phyloP scores from a whole-genome alignment of 2,113 vertebrate species.

The Antennarius striatus region DNA sequence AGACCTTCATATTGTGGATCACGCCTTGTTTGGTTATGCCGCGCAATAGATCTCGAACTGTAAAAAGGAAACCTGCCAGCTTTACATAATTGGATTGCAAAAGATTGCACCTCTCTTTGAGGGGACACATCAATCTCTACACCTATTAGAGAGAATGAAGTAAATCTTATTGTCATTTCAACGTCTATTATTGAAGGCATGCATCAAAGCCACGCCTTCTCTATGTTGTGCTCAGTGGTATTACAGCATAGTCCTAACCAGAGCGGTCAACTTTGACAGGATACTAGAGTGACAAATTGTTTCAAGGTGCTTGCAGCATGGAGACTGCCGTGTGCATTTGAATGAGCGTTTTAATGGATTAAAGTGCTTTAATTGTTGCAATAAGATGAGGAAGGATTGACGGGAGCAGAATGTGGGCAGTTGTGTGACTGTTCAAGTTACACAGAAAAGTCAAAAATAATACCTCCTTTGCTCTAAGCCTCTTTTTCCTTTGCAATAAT shows the following conservation, averaged over 20 bases:
- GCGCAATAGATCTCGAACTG: conserved; percentile 62
- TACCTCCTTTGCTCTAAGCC: conserved; percentile 10
- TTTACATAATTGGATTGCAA: conserved; percentile 75
- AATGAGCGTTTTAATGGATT: background rate
- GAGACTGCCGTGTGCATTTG: background rate
- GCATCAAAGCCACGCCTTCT: conserved; percentile 48
- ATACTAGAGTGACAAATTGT: conserved; percentile 19
- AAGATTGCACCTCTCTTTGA: conserved; percentile 66
- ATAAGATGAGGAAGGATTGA: conserved; percentile 8
- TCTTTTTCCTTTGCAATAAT: conserved; percentile 18
- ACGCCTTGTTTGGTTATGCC: conserved; percentile 48
- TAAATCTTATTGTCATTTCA: conserved; percentile 75
- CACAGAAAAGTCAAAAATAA: conserved; percentile 9
- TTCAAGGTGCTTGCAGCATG: conserved; percentile 2
- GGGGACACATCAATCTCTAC: conserved; percentile 59
- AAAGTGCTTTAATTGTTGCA: background rate
- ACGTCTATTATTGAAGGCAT: conserved; percentile 69
- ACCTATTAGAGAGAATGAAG: conserved; percentile 66
- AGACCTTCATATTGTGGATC: conserved; percentile 29
- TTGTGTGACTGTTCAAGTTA: conserved; percentile 14
- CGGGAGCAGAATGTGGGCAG: conserved; percentile 1
- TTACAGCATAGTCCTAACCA: conserved; percentile 46
- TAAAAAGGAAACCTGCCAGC: conserved; percentile 59
- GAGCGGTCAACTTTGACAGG: conserved; percentile 26
- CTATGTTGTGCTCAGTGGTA: conserved; percentile 32